Base-by-base conservation (phyloP, 2,113 vertebrate species). In the Urocolius indicus region DNA sequence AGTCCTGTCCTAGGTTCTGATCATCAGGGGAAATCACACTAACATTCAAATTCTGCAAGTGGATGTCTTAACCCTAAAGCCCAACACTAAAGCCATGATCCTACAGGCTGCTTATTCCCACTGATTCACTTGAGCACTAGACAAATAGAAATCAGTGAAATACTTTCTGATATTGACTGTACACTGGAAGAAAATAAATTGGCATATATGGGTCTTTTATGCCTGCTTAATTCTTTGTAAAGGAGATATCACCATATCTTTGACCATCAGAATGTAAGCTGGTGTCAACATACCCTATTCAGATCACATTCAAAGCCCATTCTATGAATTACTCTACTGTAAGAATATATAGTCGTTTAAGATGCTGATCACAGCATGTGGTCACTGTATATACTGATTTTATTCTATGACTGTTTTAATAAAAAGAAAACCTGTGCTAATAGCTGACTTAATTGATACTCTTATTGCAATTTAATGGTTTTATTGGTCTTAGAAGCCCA, bases 231-330 rank as follows among this genome's bases (percentile, higher is more conserved):
- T 74, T 93, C 87, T 94, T 22, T 79, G 71, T 48, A 43, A 76
- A 90, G 61, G 51, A 80, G 90, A 94, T 85, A 96, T 10, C 16
- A 95, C 87, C 72, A 38, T 43, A 88, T 95, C 87, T 96, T 92
- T 96, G 94, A 95, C 87, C 83, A 94, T 55, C n/a, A 62, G 68
- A 96, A 95, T 73, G 82, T 80, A 89, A 87, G 49, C 0, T 83
- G 82, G 93, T 97, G 96, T 95, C 89, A 24, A 68, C 14, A 95
- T 96, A 61, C 27, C 16, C 68, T 45, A 46, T 85, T 93, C 45
- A 91, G 61, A 90, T 90, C 85, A 73, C 80, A 77, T 63, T 93
- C 76, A 94, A 92, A 94, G 45, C 36, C 77, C 15, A 41, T 41
- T 41, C 38, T 41, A 41, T 12, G 90, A 79, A 87, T 74, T 72